phyloP scores from a whole-genome alignment of 2,113 vertebrate genomes.

The Diadophis punctatus region DNA sequence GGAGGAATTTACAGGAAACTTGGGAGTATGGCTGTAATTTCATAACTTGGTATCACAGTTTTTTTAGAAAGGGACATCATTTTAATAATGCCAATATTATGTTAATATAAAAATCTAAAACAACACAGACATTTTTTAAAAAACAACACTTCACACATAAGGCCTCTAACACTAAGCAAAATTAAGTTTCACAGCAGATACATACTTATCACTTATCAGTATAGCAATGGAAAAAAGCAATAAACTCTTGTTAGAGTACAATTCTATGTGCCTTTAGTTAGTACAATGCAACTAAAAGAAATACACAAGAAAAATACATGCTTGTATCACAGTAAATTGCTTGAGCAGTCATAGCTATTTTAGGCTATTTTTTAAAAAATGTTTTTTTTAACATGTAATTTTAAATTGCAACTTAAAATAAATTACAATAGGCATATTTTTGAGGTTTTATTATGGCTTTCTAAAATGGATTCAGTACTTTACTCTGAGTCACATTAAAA shows the following conservation, averaged over 20 bases:
- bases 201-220: slow-evolving; percentile 23
- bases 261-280: slow-evolving; percentile 17
- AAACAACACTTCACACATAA: slow-evolving; percentile 50
- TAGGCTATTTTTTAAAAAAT: background rate
- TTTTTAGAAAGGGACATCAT: background rate
- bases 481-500: background rate
- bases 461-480: slow-evolving; percentile 13
- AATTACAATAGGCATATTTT: slow-evolving; percentile 22
- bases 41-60: background rate
- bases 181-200: slow-evolving; percentile 47
- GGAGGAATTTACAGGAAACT: background rate
- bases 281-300: slow-evolving; percentile 29
- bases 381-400: background rate
- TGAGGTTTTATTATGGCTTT: slow-evolving; percentile 47
- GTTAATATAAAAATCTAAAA: slow-evolving; percentile 37
- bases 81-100: slow-evolving; percentile 42
- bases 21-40: background rate
- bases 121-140: slow-evolving; percentile 21
- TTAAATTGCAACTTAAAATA: slow-evolving; percentile 27
- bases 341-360: slow-evolving; percentile 11
- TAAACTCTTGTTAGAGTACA: slow-evolving; percentile 33
- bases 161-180: slow-evolving; percentile 70
- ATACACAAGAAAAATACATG: background rate
- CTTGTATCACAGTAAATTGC: background rate
- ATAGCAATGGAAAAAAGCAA: slow-evolving; percentile 30